phyloP scores from a whole-genome alignment of 2,888 invertebrate genomes.

The Phyto melanocephala region DNA sequence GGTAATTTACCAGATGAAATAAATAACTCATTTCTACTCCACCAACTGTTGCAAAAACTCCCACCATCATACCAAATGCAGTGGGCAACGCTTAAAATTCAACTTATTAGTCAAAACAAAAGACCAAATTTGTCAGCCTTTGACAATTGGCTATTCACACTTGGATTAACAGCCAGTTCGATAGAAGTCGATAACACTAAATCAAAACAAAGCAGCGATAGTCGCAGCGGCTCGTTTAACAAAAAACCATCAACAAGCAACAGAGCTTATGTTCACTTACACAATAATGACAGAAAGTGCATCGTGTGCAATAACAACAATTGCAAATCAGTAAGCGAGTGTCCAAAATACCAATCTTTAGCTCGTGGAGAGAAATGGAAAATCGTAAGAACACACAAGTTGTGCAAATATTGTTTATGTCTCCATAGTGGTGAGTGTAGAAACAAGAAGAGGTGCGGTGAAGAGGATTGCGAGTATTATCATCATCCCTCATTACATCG shows the following conservation, averaged over 20 bases:
- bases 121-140: not conserved
- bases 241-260: not conserved
- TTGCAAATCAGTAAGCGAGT: not conserved
- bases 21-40: slow-evolving; percentile 20
- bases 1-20: slow-evolving; percentile 1
- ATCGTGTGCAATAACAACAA: not conserved
- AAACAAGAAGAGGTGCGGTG: not conserved
- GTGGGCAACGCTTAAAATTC: not conserved
- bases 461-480: not conserved
- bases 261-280: not conserved
- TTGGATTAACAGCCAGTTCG: not conserved
- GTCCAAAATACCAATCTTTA: not conserved
- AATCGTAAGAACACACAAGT: not conserved
- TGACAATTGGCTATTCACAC: not conserved
- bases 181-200: not conserved
- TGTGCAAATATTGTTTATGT: not conserved
- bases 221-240: not conserved
- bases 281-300: not conserved
- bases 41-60: not conserved
- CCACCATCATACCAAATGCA: not conserved
- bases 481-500: not conserved
- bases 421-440: not conserved
- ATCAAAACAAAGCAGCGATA: not conserved
- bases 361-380: not conserved
- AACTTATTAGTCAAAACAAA: not conserved